phyloP scores from a whole-genome alignment of 2,113 vertebrate genomes.

The Gila orcuttii region DNA sequence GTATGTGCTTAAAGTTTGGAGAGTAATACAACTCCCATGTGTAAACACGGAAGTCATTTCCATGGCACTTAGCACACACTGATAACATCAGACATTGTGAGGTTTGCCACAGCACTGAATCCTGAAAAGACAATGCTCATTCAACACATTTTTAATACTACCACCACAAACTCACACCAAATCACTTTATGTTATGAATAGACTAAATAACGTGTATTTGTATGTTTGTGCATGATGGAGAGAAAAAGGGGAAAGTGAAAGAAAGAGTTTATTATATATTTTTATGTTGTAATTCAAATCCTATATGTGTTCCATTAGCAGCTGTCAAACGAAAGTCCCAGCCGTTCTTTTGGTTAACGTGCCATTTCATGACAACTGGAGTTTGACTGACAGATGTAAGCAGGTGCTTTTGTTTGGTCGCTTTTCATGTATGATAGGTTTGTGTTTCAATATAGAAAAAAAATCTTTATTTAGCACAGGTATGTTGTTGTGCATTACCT shows the following conservation, averaged over 20 bases:
- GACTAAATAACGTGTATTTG: background rate
- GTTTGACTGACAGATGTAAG: constrained; percentile 66
- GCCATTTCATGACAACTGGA: constrained; percentile 52
- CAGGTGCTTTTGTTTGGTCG: constrained; percentile 53
- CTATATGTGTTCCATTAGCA: background rate
- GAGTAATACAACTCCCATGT: constrained; percentile 45
- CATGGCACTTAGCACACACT: constrained; percentile 45
- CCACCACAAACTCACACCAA: background rate
- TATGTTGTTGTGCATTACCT: background rate
- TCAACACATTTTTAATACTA: background rate
- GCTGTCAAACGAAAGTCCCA: background rate
- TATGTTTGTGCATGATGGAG: background rate
- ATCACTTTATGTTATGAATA: background rate
- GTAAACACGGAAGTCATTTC: constrained; percentile 59
- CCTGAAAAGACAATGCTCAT: background rate
- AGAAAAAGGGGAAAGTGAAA: background rate
- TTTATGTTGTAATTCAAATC: background rate
- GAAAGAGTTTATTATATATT: background rate
- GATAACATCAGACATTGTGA: constrained; percentile 50
- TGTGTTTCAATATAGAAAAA: background rate
- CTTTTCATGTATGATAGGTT: background rate
- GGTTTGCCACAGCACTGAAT: constrained; percentile 11
- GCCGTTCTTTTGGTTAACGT: background rate
- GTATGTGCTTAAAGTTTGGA: constrained; percentile 53
- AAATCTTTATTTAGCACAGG: constrained; percentile 59